A percentile compares a stretch with the other conserved stretches of the same genome.
Evolutionary conservation across 2,113 vertebrate genomes (phyloP).

Genomic region (Ammodytes dubius): DNA sequence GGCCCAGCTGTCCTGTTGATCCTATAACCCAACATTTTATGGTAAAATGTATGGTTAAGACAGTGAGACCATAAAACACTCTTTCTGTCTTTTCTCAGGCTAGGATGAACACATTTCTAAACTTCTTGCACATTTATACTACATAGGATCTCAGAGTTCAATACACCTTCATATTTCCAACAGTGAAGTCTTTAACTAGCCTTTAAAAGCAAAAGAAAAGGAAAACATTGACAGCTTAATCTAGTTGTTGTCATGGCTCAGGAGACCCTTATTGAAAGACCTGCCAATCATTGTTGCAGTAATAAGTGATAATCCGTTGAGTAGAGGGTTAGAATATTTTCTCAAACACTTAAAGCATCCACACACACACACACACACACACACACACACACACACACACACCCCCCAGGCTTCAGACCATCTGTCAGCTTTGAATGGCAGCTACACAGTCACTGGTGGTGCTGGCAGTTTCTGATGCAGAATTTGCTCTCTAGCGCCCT

Average conservation of each 20-base stretch:
- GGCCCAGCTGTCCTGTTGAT: too few species aligned
- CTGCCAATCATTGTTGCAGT: slow-evolving; percentile 25
- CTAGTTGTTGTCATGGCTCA: background rate
- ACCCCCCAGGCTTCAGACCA: background rate
- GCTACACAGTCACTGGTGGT: background rate
- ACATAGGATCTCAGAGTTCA: too few species aligned
- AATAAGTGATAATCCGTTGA: slow-evolving; percentile 49
- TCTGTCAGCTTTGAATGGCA: slow-evolving; percentile 26
- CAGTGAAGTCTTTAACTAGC: too few species aligned
- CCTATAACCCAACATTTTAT: too few species aligned
- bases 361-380: background rate
- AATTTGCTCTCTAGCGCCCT: background rate
- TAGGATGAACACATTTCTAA: too few species aligned
- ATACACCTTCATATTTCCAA: too few species aligned
- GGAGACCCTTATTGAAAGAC: background rate
- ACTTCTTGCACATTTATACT: too few species aligned
- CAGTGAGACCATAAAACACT: too few species aligned
- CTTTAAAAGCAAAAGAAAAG: too few species aligned
- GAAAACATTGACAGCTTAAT: background rate
- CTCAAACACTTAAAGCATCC: slow-evolving; percentile 43
- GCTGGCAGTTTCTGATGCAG: slow-evolving; percentile 5
- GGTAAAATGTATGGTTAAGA: too few species aligned
- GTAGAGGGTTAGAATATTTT: slow-evolving; percentile 40
- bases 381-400: background rate
- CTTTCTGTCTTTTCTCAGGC: too few species aligned